phyloP scores from a whole-genome alignment of 2,888 invertebrate genomes.

The Oscheius onirici region DNA sequence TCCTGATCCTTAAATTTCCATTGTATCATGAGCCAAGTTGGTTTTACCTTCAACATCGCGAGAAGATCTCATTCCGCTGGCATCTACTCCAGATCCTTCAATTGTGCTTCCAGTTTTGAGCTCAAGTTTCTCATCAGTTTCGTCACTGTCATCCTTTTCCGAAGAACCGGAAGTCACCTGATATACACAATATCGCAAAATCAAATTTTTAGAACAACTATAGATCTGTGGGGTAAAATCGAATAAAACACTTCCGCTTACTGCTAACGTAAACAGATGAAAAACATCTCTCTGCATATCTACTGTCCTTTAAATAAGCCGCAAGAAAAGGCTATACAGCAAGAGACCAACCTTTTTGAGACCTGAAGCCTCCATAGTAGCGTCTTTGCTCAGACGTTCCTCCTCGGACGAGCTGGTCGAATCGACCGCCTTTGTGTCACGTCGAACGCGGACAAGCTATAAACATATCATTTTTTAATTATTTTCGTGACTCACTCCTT shows the following conservation, averaged over 20 bases:
- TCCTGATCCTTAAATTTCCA: background rate
- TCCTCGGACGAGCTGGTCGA: constrained; percentile 25
- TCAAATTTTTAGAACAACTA: too few species aligned
- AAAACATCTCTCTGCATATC: too few species aligned
- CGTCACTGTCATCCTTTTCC: background rate
- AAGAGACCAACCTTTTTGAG: background rate
- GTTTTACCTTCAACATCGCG: background rate
- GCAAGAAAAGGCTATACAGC: background rate
- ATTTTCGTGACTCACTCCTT: background rate
- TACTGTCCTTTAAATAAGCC: too few species aligned
- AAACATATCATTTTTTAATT: background rate
- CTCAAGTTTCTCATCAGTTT: background rate
- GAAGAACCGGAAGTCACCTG: background rate
- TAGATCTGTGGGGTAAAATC: too few species aligned
- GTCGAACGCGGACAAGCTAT: background rate
- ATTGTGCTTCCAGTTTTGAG: background rate
- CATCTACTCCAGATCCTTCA: background rate
- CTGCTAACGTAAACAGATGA: too few species aligned
- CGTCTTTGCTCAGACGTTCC: background rate
- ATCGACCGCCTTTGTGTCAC: background rate
- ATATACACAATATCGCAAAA: too few species aligned
- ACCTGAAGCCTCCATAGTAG: background rate
- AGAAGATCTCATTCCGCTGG: background rate
- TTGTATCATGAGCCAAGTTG: background rate
- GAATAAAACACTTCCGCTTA: too few species aligned